These are phyloP conservation scores for Lepilemur ruficaudatus DNA, from an alignment of 2,797 vertebrate species.

Conservation along the genomic window DNA sequence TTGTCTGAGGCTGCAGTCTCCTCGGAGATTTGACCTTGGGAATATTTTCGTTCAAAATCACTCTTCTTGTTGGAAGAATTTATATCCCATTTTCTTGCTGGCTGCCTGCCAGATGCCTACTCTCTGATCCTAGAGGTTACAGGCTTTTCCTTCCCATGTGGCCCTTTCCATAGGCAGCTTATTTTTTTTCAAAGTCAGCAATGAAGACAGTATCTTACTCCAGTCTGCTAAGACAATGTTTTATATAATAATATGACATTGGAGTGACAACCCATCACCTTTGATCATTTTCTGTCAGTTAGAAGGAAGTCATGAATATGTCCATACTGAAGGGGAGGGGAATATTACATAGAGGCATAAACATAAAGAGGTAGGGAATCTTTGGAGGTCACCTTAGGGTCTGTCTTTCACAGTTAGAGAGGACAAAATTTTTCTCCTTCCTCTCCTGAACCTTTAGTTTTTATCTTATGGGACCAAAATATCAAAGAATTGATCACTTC, in stretches of 20 bases:
- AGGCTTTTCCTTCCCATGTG: neutral
- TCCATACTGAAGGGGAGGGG: neutral
- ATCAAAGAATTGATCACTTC: neutral
- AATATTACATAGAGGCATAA: neutral
- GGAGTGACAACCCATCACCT: neutral
- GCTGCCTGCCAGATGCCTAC: neutral
- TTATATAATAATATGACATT: neutral
- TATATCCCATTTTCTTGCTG: neutral
- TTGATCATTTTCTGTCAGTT: neutral
- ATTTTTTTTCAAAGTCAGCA: constrained; percentile 5
- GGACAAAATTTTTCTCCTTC: neutral
- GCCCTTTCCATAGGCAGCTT: neutral
- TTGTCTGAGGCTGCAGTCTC: neutral
- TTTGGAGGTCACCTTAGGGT: neutral
- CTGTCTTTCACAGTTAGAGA: neutral
- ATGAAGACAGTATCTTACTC: neutral
- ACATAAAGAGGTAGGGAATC: neutral
- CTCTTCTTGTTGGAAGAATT: neutral
- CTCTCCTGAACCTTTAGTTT: neutral
- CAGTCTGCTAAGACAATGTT: neutral
- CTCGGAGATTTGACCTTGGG: neutral
- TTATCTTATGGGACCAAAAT: neutral
- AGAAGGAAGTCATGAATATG: neutral
- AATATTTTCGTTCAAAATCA: neutral
- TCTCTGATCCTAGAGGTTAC: neutral